phyloP scores from a whole-genome alignment of 2,113 vertebrate species.

The Uria lomvia region DNA sequence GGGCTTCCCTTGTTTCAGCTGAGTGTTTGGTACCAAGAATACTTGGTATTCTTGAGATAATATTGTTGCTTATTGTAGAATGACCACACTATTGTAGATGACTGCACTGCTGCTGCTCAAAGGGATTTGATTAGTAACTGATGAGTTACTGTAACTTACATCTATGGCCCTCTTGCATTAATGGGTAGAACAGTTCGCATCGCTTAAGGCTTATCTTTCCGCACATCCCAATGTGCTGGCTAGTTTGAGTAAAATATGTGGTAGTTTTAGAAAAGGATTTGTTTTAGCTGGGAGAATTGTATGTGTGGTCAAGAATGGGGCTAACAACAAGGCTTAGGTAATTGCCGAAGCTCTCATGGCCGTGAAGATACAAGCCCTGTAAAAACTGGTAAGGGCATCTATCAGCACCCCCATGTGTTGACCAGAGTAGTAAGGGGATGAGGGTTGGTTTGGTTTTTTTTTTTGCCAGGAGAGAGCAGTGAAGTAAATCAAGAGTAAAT shows the following conservation, averaged over 20 bases:
- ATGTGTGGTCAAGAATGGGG: background rate
- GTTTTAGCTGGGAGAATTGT: background rate
- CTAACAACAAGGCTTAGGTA: background rate
- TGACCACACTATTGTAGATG: background rate
- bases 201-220: background rate
- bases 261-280: background rate
- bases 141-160: background rate
- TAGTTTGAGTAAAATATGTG: background rate
- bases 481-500: background rate
- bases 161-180: rapidly evolving
- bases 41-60: background rate
- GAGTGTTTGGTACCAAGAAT: background rate
- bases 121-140: background rate
- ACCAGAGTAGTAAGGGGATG: background rate
- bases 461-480: background rate
- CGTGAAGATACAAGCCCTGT: background rate
- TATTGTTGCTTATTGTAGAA: background rate
- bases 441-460: background rate
- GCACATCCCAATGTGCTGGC: background rate
- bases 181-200: background rate
- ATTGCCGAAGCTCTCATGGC: background rate
- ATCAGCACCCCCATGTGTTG: background rate
- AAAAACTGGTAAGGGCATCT: background rate
- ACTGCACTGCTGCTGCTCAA: background rate
- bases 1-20: background rate